Percentiles rank a stretch among this genome's conserved stretches.
These are phyloP conservation scores for Amazona vittata DNA, from an alignment of 2,113 vertebrate species.

Conservation along the genomic window DNA sequence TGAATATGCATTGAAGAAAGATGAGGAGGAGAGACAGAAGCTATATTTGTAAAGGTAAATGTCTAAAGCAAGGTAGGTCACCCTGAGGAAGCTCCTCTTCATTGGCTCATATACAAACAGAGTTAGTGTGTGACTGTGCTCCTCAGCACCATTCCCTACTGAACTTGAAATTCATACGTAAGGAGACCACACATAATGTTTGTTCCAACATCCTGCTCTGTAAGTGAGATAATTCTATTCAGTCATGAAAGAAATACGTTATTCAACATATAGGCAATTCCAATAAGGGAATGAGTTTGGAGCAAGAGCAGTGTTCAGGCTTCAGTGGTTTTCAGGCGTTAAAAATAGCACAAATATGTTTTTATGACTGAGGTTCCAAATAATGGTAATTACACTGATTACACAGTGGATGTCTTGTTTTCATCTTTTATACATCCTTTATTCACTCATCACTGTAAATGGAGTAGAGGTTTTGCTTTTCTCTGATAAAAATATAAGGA, in stretches of 20 bases:
- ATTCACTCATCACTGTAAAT: neutral
- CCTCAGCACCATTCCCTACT: neutral
- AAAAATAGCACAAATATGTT: neutral
- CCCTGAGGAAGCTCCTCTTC: neutral
- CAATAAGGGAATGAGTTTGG: neutral
- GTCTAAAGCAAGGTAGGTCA: neutral
- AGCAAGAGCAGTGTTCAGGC: neutral
- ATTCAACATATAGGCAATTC: neutral
- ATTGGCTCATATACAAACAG: neutral
- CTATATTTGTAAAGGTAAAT: neutral
- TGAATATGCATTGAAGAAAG: neutral
- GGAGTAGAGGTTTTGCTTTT: neutral
- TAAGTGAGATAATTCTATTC: neutral
- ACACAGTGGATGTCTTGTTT: neutral
- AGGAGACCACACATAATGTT: neutral
- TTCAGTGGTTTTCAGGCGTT: neutral
- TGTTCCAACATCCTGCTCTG: neutral
- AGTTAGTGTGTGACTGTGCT: neutral
- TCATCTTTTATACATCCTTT: neutral
- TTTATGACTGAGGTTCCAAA: neutral
- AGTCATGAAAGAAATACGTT: neutral
- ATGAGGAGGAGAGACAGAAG: neutral
- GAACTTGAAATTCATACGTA: neutral
- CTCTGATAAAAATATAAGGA: neutral
- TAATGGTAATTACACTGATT: slow-evolving; percentile 1